A percentile compares a stretch with the other conserved stretches of the same genome.
phyloP scores from a whole-genome alignment of 2,888 invertebrate species.

The Drosophila austrosaltans region DNA sequence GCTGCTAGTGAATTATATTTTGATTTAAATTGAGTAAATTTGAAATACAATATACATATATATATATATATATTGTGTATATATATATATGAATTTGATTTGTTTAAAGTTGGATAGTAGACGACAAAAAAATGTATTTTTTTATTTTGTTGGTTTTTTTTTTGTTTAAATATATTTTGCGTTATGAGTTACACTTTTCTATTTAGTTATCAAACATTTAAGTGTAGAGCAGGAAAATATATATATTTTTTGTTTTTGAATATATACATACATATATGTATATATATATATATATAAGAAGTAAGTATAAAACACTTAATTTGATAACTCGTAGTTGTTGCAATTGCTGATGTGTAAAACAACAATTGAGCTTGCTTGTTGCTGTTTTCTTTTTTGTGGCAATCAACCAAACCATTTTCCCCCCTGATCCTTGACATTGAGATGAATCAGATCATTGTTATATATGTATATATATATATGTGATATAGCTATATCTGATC shows the following conservation, averaged over 20 bases:
- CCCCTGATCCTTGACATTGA: not conserved
- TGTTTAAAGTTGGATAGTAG: slow-evolving; percentile 57
- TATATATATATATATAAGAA: slow-evolving; percentile 29
- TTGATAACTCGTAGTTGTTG: slow-evolving; percentile 34
- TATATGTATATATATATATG: too few relatives aligned
- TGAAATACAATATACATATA: slow-evolving; percentile 39
- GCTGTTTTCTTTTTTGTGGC: slow-evolving; percentile 23
- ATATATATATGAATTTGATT: slow-evolving; percentile 45
- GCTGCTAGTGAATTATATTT: slow-evolving; percentile 70
- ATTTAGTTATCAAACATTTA: slow-evolving; percentile 43
- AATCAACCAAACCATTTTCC: not conserved
- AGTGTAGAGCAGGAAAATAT: slow-evolving; percentile 48
- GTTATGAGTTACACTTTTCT: slow-evolving; percentile 33
- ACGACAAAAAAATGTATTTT: slow-evolving; percentile 62
- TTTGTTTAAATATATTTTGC: slow-evolving; percentile 32
- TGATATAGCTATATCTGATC: slow-evolving; percentile 12
- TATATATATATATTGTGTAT: slow-evolving; percentile 42
- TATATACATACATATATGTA: slow-evolving; percentile 18
- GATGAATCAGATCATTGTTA: not conserved
- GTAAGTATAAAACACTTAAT: slow-evolving; percentile 11
- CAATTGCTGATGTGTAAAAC: slow-evolving; percentile 2
- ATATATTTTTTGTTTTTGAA: not conserved
- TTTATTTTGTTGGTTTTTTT: not conserved
- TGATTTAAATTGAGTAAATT: slow-evolving; percentile 71
- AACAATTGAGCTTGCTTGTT: slow-evolving; percentile 16